Evolutionary conservation across 2,888 invertebrate genomes (phyloP), one percentile per base, ranked within the genome.

Genomic region (Meiosimyza decipiens): DNA sequence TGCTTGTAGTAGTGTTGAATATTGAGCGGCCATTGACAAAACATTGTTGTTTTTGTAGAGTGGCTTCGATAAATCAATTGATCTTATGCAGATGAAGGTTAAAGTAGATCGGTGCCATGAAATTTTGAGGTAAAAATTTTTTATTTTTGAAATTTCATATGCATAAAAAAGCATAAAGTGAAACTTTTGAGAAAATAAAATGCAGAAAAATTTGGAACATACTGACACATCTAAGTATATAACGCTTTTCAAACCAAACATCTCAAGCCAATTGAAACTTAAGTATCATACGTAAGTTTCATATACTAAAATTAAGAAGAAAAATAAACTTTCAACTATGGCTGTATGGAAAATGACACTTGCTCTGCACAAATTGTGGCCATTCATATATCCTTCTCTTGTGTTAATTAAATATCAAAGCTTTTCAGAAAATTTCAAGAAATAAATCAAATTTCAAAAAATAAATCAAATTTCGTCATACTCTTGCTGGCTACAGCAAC

Each of bases 391-490:
- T 1, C 9, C 0, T 9, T 9, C 40, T 40, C 9, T 57, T 28
- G 18, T 13, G 22, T 12, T 15, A 28, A 12, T 28, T 57, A 5
- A 57, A 28, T 28, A 57, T 57, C 18, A 57, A 57, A 57, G 57
- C 28, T 28, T 7, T 15, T 57, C 7, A 18, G 40, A 18, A 28
- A 3, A 18, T 57, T 57, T 13, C 28, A 13, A 28, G 12, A 16
- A 50, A 52, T 52, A 51, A 64, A 64, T 64, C 64, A 51, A 50
- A 64, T 64, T 64, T 33, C 51, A 13, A 28, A 5, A 16, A 50
- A 52, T 52, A 51, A 64, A 64, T 64, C 64, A 51, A 50, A 64
- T 64, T 64, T 33, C 51, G 33, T 64, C 64, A 64, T 51, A 22
- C 22, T 64, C 51, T 51, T 64, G 64, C 18, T 64, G 28, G 51